These are phyloP conservation scores for Anguilla pacifica DNA, from an alignment of 2,797 vertebrate species.

Conservation along the genomic window DNA sequence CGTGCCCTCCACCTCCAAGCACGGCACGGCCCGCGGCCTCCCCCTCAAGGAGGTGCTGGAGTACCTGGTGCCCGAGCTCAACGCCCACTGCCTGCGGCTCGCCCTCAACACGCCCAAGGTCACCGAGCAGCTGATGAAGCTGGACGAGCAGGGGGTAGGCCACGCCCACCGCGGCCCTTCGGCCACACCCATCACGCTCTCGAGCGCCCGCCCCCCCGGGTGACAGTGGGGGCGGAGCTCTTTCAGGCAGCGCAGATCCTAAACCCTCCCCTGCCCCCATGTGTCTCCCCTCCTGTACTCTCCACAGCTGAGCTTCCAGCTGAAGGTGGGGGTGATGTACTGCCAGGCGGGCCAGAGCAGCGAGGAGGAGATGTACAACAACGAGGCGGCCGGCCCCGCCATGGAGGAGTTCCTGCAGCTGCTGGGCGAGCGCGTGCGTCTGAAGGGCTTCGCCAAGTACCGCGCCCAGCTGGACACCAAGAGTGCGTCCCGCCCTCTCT, in stretches of 20 bases:
- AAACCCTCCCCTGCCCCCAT: neutral
- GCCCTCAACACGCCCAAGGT: constrained; percentile 96
- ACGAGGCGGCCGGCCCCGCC: constrained; percentile 87
- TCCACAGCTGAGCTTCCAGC: constrained; percentile 90
- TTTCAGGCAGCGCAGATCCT: neutral
- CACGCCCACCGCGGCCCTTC: neutral
- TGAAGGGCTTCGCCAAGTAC: constrained; percentile 96
- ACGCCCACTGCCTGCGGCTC: constrained; percentile 87
- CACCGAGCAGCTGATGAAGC: constrained; percentile 95
- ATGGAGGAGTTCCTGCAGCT: constrained; percentile 96
- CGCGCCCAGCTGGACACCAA: constrained; percentile 95
- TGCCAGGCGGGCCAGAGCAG: constrained; percentile 93
- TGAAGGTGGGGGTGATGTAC: constrained; percentile 98
- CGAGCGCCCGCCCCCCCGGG: neutral
- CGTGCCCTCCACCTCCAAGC: constrained; percentile 91
- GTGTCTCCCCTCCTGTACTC: too few species aligned
- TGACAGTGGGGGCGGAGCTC: neutral
- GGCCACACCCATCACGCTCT: neutral
- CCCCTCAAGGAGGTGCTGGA: constrained; percentile 94
- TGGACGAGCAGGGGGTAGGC: constrained; percentile 94
- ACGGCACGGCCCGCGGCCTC: constrained; percentile 86
- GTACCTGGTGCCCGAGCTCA: constrained; percentile 88
- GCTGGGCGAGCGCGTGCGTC: constrained; percentile 91
- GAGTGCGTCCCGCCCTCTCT: constrained; percentile 70
- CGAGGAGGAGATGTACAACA: constrained; percentile 98